phyloP scores from a whole-genome alignment of 2,797 vertebrate species.

The Artibeus lituratus region DNA sequence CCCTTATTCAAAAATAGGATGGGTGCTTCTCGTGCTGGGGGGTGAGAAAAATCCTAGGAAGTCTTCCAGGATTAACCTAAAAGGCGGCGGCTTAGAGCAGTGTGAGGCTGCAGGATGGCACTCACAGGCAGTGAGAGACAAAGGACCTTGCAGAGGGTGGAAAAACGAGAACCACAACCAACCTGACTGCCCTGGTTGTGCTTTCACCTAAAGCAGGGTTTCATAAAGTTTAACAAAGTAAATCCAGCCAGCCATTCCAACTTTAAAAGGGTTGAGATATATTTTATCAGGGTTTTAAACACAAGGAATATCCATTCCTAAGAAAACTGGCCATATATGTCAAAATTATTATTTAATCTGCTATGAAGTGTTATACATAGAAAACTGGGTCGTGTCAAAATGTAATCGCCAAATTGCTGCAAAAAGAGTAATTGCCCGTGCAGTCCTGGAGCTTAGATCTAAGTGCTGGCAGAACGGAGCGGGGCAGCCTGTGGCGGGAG shows the following conservation, averaged over 20 bases:
- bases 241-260: not conserved
- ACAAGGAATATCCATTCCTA: not conserved
- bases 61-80: not conserved
- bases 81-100: no score
- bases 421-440: not conserved
- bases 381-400: not conserved
- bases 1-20: not conserved
- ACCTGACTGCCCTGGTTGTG: not conserved
- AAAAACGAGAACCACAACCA: not conserved
- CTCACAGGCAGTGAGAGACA: not conserved
- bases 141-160: not conserved
- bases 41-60: not conserved
- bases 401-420: not conserved
- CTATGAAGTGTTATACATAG: not conserved
- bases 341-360: not conserved
- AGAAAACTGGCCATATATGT: not conserved
- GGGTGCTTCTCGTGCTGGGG: not conserved
- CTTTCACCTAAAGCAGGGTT: not conserved
- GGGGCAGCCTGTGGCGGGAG: not conserved
- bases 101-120: not conserved
- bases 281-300: not conserved
- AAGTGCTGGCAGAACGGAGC: not conserved
- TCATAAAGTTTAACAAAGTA: not conserved
- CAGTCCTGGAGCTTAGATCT: not conserved
- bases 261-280: not conserved